phyloP scores from a whole-genome alignment of 2,797 vertebrate genomes.

The Neomorphus geoffroyi region DNA sequence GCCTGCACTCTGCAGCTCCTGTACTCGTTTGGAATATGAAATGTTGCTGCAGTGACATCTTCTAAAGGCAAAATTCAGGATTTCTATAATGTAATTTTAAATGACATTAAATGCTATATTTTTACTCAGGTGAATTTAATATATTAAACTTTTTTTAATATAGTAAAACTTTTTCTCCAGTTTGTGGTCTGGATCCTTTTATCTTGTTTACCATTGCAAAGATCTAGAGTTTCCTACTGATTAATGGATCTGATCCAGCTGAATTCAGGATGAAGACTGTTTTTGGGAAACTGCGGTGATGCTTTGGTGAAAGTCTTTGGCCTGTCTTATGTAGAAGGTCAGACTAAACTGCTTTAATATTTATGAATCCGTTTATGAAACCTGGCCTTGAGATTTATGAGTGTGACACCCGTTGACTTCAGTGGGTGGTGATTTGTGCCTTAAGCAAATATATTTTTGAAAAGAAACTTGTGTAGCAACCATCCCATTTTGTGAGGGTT shows the following conservation, averaged over 20 bases:
- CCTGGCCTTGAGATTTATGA: constrained; percentile 32
- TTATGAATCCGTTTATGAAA: constrained; percentile 42
- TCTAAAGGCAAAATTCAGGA: not conserved
- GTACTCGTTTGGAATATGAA: not conserved
- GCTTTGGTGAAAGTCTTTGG: constrained; percentile 6
- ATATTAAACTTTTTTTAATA: not conserved
- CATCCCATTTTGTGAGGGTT: not conserved
- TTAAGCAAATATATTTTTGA: constrained; percentile 40
- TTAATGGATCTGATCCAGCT: not conserved
- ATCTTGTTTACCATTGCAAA: not conserved
- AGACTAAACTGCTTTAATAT: constrained; percentile 35
- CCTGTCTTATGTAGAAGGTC: not conserved
- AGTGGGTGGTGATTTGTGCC: constrained; percentile 38
- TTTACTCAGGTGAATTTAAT: not conserved
- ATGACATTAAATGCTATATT: not conserved
- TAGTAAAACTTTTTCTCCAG: not conserved
- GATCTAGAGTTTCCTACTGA: not conserved
- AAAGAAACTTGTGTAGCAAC: constrained; percentile 15
- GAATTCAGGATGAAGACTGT: not conserved
- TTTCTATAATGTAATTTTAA: not conserved
- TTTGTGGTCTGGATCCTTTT: not conserved
- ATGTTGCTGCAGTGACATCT: not conserved
- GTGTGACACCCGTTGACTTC: constrained; percentile 1
- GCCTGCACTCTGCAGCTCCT: not conserved
- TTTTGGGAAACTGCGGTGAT: not conserved